A percentile compares a stretch with the other conserved stretches of the same genome.
Evolutionary conservation across 2,888 invertebrate genomes (phyloP).

Genomic region (Thelaira solivaga): DNA sequence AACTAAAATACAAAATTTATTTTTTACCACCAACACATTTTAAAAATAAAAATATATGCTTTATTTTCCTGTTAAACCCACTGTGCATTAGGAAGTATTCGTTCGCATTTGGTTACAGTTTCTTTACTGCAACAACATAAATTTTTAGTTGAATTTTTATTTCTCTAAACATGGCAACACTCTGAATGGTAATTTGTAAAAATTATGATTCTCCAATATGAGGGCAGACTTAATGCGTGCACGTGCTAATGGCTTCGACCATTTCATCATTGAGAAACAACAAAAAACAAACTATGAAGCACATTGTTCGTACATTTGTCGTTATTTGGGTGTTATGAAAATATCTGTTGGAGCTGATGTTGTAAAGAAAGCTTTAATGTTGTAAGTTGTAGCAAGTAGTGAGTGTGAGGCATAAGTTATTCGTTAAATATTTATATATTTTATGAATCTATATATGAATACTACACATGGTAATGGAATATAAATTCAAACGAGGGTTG

Average conservation of each 20-base stretch:
- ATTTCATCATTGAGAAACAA: slow-evolving; percentile 58
- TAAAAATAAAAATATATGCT: no score
- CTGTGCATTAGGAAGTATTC: not conserved
- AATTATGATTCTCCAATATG: slow-evolving; percentile 70
- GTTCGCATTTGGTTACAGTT: not conserved
- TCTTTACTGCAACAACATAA: not conserved
- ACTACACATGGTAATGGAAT: not conserved
- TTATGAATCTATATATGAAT: slow-evolving; percentile 10
- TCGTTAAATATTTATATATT: slow-evolving; percentile 18
- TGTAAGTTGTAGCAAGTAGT: not conserved
- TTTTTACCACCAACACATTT: no score
- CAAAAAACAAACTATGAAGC: not conserved
- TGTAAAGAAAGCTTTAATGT: not conserved
- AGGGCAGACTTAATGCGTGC: slow-evolving; percentile 72
- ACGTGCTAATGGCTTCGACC: slow-evolving; percentile 75
- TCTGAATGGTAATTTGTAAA: slow-evolving; percentile 72
- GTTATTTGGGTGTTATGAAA: not conserved
- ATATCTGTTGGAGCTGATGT: not conserved
- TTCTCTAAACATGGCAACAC: slow-evolving; percentile 68
- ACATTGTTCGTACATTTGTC: slow-evolving; percentile 20
- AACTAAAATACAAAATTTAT: no score
- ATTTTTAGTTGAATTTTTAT: slow-evolving; percentile 27
- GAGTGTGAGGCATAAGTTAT: slow-evolving; percentile 21
- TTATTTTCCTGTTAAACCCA: not conserved
- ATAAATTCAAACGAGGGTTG: slow-evolving; percentile 13